phyloP scores from a whole-genome alignment of 2,888 invertebrate species.

The Tinea pellionella region DNA sequence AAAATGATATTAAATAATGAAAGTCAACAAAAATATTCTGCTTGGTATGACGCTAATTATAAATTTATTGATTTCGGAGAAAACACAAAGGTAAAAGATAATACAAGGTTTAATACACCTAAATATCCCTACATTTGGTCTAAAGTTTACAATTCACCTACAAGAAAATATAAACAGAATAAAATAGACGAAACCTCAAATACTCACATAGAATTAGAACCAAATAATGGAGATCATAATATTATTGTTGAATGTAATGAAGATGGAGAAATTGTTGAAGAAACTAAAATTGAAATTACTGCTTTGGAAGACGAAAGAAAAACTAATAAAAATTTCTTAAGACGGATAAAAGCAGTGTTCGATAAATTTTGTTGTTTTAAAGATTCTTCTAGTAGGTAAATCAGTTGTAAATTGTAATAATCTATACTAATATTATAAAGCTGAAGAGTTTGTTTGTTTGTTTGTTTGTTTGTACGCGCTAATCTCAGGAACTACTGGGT shows the following conservation, averaged over 20 bases:
- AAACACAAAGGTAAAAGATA: neutral
- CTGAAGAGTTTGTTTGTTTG: too few relatives aligned
- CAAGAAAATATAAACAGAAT: neutral
- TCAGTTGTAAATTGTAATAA: too few relatives aligned
- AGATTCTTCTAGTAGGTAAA: too few relatives aligned
- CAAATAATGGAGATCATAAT: too few relatives aligned
- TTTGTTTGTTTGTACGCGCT: too few relatives aligned
- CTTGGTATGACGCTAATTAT: neutral
- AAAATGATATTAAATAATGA: neutral
- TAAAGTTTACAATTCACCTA: constrained; percentile 1
- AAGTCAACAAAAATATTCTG: neutral
- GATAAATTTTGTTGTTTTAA: neutral
- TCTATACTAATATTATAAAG: too few relatives aligned
- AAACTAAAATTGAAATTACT: neutral
- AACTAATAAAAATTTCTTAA: neutral
- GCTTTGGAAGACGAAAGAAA: too few relatives aligned
- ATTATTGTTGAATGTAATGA: too few relatives aligned
- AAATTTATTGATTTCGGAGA: neutral
- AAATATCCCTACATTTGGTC: neutral
- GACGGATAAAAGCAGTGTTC: neutral
- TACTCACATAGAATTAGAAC: too few relatives aligned
- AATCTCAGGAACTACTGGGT: too few relatives aligned
- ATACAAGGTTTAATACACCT: neutral
- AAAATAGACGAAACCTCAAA: too few relatives aligned
- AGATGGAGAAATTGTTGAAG: neutral